These are phyloP conservation scores for Drosophila longiperda DNA, from an alignment of 2,888 invertebrate species.

Conservation along the genomic window DNA sequence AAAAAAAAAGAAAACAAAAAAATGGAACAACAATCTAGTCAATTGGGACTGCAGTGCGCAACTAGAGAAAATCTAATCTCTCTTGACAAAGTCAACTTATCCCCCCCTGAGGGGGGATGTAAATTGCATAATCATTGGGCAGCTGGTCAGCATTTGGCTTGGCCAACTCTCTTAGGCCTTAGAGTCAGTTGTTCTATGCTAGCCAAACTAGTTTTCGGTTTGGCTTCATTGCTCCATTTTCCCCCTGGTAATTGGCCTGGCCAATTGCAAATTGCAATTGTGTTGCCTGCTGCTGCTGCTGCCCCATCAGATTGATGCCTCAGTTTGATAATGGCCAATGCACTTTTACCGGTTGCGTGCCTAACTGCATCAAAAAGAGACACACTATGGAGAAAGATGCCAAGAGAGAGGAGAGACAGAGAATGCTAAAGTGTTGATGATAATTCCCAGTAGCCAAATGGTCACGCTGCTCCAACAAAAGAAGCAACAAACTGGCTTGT, in stretches of 20 bases:
- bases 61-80: not conserved
- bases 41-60: conserved; percentile 2
- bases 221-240: conserved; percentile 62
- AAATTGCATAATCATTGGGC: conserved; percentile 74
- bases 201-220: conserved; percentile 54
- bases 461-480: conserved; percentile 33
- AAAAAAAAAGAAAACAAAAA: not conserved
- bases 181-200: conserved; percentile 29
- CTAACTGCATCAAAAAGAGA: conserved; percentile 41
- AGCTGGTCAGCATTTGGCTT: conserved; percentile 42
- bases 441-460: conserved; percentile 50
- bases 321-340: conserved; percentile 73
- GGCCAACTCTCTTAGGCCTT: conserved; percentile 38
- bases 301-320: conserved; percentile 65
- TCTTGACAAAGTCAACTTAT: conserved; percentile 22
- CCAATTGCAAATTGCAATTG: conserved; percentile 75
- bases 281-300: conserved; percentile 48
- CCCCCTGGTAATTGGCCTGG: conserved; percentile 62
- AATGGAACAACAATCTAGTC: conserved; percentile 1
- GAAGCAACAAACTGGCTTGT: conserved; percentile 51
- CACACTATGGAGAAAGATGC: not conserved
- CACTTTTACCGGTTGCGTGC: conserved; percentile 75
- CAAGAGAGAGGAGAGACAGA: not conserved
- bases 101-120: conserved; percentile 37
- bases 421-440: conserved; percentile 52